Percentiles rank a stretch among this genome's conserved stretches.
These are phyloP conservation scores for Hydractinia symbiolongicarpus DNA, from an alignment of 30 jellyfish, hydroid and myxozoan species.

Conservation along the genomic window DNA sequence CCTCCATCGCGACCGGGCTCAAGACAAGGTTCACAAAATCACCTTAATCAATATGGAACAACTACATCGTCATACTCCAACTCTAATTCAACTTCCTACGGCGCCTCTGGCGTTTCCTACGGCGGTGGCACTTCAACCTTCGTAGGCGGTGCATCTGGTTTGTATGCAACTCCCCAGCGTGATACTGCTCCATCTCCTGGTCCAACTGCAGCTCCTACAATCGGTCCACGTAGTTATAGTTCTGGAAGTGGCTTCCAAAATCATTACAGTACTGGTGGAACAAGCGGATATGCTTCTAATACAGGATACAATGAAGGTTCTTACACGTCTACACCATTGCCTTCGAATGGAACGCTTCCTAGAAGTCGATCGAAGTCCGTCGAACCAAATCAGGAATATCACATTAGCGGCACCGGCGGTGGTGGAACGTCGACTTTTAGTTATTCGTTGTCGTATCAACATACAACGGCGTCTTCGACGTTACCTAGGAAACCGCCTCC, in stretches of 20 bases:
- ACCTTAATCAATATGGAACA: background rate
- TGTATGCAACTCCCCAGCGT: slow-evolving; percentile 17
- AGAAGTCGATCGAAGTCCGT: slow-evolving; percentile 22
- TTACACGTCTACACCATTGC: slow-evolving; percentile 1
- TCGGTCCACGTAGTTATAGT: slow-evolving; percentile 31
- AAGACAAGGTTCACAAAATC: slow-evolving; percentile 13
- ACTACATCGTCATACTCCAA: no score
- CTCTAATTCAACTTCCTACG: no score
- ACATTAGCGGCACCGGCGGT: slow-evolving; percentile 4
- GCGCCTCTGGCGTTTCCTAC: no score
- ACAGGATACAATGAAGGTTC: slow-evolving; percentile 24
- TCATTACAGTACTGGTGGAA: background rate
- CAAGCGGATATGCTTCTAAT: background rate
- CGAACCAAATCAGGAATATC: background rate
- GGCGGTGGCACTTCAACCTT: background rate
- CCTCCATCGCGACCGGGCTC: slow-evolving; percentile 30
- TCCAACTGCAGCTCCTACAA: background rate
- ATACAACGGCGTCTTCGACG: slow-evolving; percentile 55
- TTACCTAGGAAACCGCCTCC: slow-evolving; percentile 41
- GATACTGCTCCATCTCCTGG: background rate
- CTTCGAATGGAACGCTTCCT: slow-evolving; percentile 11
- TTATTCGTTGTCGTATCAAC: slow-evolving; percentile 64
- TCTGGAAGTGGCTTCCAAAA: slow-evolving; percentile 34
- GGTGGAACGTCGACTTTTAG: slow-evolving; percentile 10
- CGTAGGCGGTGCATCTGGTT: background rate